phyloP scores from a whole-genome alignment of 1,140 invertebrate genomes.

The Vollenhovia emeryi region DNA sequence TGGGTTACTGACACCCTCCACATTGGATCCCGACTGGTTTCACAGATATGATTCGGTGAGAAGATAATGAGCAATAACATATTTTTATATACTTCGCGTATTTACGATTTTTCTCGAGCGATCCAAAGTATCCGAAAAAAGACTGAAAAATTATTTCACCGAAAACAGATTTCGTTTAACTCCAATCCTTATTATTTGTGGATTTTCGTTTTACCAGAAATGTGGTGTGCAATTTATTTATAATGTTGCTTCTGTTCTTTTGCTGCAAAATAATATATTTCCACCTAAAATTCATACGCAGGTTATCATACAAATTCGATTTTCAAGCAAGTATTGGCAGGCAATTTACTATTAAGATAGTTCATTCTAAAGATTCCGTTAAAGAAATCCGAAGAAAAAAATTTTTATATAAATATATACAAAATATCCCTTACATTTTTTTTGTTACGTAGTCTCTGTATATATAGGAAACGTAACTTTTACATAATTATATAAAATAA shows the following conservation, averaged over 20 bases:
- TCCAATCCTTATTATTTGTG: not conserved
- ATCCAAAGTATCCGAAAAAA: not conserved
- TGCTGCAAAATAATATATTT: not conserved
- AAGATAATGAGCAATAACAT: constrained; percentile 65
- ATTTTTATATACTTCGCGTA: no score
- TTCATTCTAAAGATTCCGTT: not conserved
- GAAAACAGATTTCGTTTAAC: not conserved
- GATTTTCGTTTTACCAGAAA: not conserved
- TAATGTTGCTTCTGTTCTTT: not conserved
- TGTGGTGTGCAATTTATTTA: not conserved
- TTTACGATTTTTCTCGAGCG: not conserved
- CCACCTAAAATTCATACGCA: not conserved
- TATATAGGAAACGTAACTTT: no score
- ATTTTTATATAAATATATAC: not conserved
- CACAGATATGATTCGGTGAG: constrained; percentile 86
- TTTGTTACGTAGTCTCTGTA: no score
- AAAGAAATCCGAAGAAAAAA: no score
- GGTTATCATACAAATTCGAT: not conserved
- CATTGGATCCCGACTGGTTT: constrained; percentile 83
- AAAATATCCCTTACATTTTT: no score
- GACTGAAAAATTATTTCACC: not conserved
- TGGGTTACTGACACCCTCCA: not conserved
- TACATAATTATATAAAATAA: not conserved
- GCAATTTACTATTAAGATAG: not conserved
- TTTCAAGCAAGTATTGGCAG: not conserved